Percentiles rank a stretch among this genome's conserved stretches.
phyloP scores from a whole-genome alignment of 53 echinoderm and acorn worm genomes.

The Echinometra lucunter region DNA sequence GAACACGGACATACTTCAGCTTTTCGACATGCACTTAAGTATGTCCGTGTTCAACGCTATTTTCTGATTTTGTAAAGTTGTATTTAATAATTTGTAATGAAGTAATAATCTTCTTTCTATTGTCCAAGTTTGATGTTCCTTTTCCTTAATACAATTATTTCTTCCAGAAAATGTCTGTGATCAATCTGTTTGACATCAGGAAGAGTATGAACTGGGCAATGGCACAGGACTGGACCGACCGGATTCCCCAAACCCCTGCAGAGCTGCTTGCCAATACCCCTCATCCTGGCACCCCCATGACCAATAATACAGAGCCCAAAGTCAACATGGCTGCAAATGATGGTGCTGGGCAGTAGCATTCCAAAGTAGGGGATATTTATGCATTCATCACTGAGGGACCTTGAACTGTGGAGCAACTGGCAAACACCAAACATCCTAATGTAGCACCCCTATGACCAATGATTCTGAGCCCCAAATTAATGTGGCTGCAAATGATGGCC shows the following conservation, averaged over 20 bases:
- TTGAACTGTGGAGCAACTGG: slow-evolving; percentile 46
- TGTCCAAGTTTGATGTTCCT: not conserved
- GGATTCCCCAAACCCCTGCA: slow-evolving; percentile 32
- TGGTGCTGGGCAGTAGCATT: not conserved
- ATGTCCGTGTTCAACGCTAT: too few species aligned
- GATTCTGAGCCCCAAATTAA: not conserved
- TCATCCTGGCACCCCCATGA: slow-evolving; percentile 55
- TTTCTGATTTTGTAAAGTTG: too few species aligned
- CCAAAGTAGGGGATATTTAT: not conserved
- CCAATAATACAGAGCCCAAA: slow-evolving; percentile 6
- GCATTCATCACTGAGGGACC: not conserved
- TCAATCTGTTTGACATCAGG: slow-evolving; percentile 95
- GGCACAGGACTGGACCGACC: slow-evolving; percentile 41
- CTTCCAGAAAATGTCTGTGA: slow-evolving; percentile 82
- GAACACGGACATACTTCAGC: too few species aligned
- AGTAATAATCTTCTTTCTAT: not conserved
- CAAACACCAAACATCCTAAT: slow-evolving; percentile 49
- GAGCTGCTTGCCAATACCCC: slow-evolving; percentile 62
- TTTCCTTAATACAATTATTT: slow-evolving; percentile 36
- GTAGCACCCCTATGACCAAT: slow-evolving; percentile 42
- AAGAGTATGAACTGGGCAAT: slow-evolving; percentile 81
- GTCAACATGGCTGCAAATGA: not conserved
- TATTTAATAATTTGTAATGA: too few species aligned
- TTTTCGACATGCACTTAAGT: too few species aligned
- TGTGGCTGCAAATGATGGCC: not conserved